Evolutionary conservation across 2,797 vertebrate species (phyloP), one percentile per base, ranked within the genome.

Genomic region (Hydrolagus colliei): DNA sequence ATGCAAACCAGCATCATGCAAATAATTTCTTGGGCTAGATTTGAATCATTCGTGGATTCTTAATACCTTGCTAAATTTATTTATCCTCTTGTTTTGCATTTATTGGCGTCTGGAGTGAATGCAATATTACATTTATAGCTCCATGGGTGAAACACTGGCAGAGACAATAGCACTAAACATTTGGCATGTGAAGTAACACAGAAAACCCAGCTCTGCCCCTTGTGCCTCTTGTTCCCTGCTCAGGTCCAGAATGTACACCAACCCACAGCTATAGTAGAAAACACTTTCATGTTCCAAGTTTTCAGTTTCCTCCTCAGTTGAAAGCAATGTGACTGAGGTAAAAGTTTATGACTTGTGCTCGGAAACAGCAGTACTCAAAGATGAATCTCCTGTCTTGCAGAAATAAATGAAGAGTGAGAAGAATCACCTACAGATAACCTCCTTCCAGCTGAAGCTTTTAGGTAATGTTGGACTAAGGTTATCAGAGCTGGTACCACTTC

Each of bases 401-500:
- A 95, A 95, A 90, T 87, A 89, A 93, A 92, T 88, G 89, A 92
- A 92, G 90, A 87, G 80, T 86, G 89, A 89, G 92, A 89, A 89
- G 88, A 84, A 84, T 84, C 65, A 71, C 71, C 79, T 84, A 35
- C 71, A 35, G 90, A 89, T 90, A 88, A 82, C 88, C 90, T 92
- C 91, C 93, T 93, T 95, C 92, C 90, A 89, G 90, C 91, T 92
- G 92, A 94, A 93, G 91, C 71, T 52, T 90, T 90, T 89, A 90
- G 87, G 82, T 88, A 87, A 88, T 88, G 86, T 88, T 88, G 89
- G 89, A 92, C 93, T 92, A 71, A 86, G 87, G 11, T 90, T 88
- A 89, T 99, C 95, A 99, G 96, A 99, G 97, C 90, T 99, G 98
- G 95, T 99, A 99, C 98, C 98, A 99, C 89, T 98, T 99, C 91